phyloP scores from a whole-genome alignment of 2,797 vertebrate genomes.

The Luscinia megarhynchos region DNA sequence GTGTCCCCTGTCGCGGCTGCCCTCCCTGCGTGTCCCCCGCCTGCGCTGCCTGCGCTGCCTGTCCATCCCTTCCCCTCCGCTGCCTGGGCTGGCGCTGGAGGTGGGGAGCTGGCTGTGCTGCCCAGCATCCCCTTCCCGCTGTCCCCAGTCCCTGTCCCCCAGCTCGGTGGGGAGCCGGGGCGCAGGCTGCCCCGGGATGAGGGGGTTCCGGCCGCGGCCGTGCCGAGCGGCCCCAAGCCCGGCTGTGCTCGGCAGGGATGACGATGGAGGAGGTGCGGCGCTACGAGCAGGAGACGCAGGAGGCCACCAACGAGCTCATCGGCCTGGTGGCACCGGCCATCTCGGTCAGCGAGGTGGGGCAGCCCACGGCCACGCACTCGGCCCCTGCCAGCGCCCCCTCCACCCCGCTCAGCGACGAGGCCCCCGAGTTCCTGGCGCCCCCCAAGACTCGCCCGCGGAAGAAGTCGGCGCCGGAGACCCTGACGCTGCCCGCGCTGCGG shows the following conservation, averaged over 20 bases:
- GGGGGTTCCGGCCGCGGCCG: not conserved
- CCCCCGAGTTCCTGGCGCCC: constrained; percentile 75
- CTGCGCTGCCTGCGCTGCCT: not conserved
- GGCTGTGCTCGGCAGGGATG: constrained; percentile 80
- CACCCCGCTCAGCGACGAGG: constrained; percentile 70
- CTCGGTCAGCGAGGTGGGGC: constrained; percentile 66
- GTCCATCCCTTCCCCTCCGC: not conserved
- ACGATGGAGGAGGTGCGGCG: constrained; percentile 88
- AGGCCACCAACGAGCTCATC: constrained; percentile 88
- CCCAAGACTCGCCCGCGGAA: constrained; percentile 74
- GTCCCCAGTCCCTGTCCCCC: not conserved
- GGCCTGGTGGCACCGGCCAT: constrained; percentile 75
- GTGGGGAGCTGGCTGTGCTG: not conserved
- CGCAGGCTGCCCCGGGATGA: not conserved
- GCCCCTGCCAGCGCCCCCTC: constrained; percentile 72
- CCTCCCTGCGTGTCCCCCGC: not conserved
- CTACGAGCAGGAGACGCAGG: constrained; percentile 85
- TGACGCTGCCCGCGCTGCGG: constrained; percentile 68
- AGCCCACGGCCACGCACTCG: constrained; percentile 52
- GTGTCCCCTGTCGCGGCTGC: not conserved
- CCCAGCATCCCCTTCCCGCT: not conserved
- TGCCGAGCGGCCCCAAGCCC: constrained; percentile 22
- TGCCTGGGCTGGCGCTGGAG: not conserved
- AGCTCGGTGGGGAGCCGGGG: not conserved
- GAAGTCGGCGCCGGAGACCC: constrained; percentile 75